Base-by-base conservation (phyloP, 1,140 invertebrate species). In the Drepana arcuata region DNA sequence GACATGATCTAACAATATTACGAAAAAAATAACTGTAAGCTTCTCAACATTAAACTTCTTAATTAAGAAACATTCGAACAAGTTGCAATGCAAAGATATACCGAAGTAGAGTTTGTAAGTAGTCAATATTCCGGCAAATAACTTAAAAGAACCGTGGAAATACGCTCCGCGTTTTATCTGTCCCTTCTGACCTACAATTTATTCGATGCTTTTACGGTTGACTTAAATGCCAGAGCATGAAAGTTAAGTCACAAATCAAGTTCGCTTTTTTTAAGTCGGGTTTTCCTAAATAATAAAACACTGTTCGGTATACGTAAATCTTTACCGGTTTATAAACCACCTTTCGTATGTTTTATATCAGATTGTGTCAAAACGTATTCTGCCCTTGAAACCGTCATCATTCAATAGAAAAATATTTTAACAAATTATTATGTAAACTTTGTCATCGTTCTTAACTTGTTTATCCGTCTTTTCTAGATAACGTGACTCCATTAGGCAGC, bases 111-210 rank as follows among this genome's bases (percentile, higher is more conserved):
- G n/a, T n/a, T n/a, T n/a, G 36, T 48, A 26, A 37, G 28, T 24
- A 69, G 56, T 73, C 65, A 65, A 65, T 69, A 77, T 63, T 54
- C 54, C 26, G 59, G 54, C 37, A 58, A 71, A 73, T 61, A 71
- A 69, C 44, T 65, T 57, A 52, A 56, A 71, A 66, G 64, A 56
- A 74, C 55, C 54, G 41, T 44, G 50, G 59, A 70, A 64, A 62
- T 62, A 61, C 63, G 58, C 42, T 54, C 40, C 38, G 48, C 55
- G 66, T 54, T 75, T 77, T 78, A 80, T 80, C 69, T 80, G 65
- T 80, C 75, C 75, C 75, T 71, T 71, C 65, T 77, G 75, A 80
- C 75, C 72, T 71, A 80, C 72, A 77, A 77, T 80, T 80, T 75
- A 77, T 77, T 77, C 70, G 58, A 66, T 70, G 64, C 62, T 62